Evolutionary conservation across 53 echinoderm and acorn worm genomes (phyloP), one percentile per base, ranked within the genome.

Genomic region (Henricia sp.): DNA sequence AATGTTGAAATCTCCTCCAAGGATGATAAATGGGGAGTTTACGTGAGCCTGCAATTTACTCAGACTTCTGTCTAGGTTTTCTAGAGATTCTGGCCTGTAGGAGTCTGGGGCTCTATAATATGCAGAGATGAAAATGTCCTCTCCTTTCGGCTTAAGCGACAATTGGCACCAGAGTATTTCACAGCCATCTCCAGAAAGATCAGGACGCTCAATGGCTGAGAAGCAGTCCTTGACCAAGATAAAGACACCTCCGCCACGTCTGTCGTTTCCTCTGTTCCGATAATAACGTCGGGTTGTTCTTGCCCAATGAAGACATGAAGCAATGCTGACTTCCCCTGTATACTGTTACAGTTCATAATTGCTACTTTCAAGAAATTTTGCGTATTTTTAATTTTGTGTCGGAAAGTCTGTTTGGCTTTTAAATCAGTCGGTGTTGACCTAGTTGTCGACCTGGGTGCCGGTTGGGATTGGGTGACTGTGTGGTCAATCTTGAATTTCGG

Each of bases 101-200:
- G 53, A 51, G 2, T 70, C 26, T 10, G 70, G 64, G 19, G 46
- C 29, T 17, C 56, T 50, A 43, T 84, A 84, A 54, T 51, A 84
- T 23, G 70, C 72, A 32, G 72, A 71, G 20, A 85, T 48, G 17
- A 59, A 71, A 6, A 85, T 14, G 21, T 85, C 30, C 17, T 72
- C 57, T 0, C 44, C 42, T 12, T 63, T 42, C 23, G 70, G 68
- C 2, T 39, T 71, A 20, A 85, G 35, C 8, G 71, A 50, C 26
- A 84, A 56, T 58, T 85, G 85, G 42, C 85, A 85, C 85, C 85
- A 85, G 17, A 72, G 33, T 5, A 85, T 26, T 57, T 85, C 72
- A 72, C 71, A 70, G 26, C 41, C 9, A 19, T 67, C 67, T 37
- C 19, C 75, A 27, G 23, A 41, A 13, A 75, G 24, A 29, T 75